phyloP scores from a whole-genome alignment of 2,888 invertebrate species.

The Dasypogon diadema region DNA sequence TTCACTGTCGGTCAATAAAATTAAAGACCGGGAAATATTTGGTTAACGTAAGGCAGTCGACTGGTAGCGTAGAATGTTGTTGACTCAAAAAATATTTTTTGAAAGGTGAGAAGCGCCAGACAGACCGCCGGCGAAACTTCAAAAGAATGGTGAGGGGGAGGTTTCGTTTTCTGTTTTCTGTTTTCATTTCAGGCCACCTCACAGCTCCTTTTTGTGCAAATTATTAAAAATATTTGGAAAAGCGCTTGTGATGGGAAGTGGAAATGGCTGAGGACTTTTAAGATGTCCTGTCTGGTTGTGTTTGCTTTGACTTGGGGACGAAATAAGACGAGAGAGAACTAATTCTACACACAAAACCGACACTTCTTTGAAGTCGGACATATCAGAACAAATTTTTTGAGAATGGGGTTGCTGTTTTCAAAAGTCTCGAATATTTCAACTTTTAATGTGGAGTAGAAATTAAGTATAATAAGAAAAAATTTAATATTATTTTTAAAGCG shows the following conservation, averaged over 20 bases:
- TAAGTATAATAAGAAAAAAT: no score
- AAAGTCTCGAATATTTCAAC: no score
- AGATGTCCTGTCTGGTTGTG: no score
- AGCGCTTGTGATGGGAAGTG: not conserved
- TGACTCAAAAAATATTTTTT: constrained; percentile 28
- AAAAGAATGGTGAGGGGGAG: not conserved
- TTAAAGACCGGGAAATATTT: constrained; percentile 39
- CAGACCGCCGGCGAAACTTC: constrained; percentile 4
- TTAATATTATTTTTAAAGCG: no score
- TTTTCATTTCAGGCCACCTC: no score
- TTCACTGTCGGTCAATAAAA: constrained; percentile 34
- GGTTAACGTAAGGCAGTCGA: constrained; percentile 28
- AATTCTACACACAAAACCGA: no score
- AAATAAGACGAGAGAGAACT: no score
- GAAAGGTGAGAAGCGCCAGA: constrained; percentile 30
- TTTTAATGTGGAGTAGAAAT: no score
- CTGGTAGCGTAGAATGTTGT: not conserved
- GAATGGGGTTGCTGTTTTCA: no score
- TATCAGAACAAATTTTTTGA: no score
- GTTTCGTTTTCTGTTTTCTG: not conserved
- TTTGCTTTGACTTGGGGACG: no score
- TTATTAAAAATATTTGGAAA: not conserved
- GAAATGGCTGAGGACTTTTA: not conserved
- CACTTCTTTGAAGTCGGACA: no score
- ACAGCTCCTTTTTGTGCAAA: not conserved